Base-by-base conservation (phyloP, 2,888 invertebrate genomes). In the Drosophila koepferae region DNA sequence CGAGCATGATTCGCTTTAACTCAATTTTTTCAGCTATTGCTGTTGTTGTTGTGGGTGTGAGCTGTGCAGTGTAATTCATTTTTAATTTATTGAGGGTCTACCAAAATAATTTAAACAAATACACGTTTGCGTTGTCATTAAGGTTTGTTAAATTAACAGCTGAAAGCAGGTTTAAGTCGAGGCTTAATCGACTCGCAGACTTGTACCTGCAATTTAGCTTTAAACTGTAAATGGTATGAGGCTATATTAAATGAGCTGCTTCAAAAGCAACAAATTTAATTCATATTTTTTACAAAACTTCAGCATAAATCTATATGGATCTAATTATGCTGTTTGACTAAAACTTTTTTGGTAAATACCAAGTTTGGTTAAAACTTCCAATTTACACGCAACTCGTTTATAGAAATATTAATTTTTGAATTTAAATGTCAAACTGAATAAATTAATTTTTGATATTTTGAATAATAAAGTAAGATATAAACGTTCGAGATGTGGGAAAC, bases 41-140 rank as follows among this genome's bases (percentile, higher is more conserved):
- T 48, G 31, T 14, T 10, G 14, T 18, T 34, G 12, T 34, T 34
- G 41, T 71, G 67, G 71, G 76, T 59, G 76, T 67, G 75, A 54
- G 10, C 41, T 12, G 43, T 28, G 31, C 18, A 18, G 48, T 36
- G 28, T 67, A 38, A 38, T 43, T 67, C 23, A 46, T 34, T 67
- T 34, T 40, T 48, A 16, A 66, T 46, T 66, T 67, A 48, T 54
- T 28, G 10, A 8, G 38, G 12, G 36, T 23, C 28, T n/a, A 43
- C 36, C 48, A n/a, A 63, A 31, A 28, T 23, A 28, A 28, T 40
- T 48, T 14, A 46, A 46, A 62, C 46, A 63, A 63, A 46, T 40
- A n/a, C 18, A 41, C 23, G 18, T 43, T 49, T 6, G 31, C 31
- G 2, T 7, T 36, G 20, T 36, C 28, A 16, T 63, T 40, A 14